Evolutionary conservation across 2,113 vertebrate genomes (phyloP), one percentile per base, ranked within the genome.

Genomic region (Tetrax tetrax): DNA sequence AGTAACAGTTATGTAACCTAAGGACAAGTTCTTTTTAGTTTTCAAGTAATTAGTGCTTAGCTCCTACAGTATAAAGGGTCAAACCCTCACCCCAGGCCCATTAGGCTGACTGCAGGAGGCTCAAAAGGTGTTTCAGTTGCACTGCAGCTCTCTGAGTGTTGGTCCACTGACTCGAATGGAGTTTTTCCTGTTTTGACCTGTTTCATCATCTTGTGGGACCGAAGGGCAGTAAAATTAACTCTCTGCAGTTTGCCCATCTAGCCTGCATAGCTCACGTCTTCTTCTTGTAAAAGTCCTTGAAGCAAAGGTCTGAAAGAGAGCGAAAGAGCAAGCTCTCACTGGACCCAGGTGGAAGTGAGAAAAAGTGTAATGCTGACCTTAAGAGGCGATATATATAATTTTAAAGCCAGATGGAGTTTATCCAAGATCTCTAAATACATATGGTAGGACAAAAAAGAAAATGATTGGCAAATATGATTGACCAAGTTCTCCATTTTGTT

Each of bases 241-340:
- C 41, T 61, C 57, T 87, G 28, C n/a, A 45, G 21, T 76, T 75
- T 84, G 31, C 29, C 24, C 11, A 4, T 66, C 54, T 61, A 54
- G 31, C 13, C 54, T 69, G 28, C 1, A 0, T 31, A 61, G 35
- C 31, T 31, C 59, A 14, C 0, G 0, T 27, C 31, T 23, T 28
- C 41, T 48, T 66, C 68, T 69, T 69, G 23, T 31, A 12, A 25
- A 83, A 56, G 10, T 59, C 51, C 28, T 20, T 59, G 48, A 47
- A 63, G 47, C 12, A 41, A 24, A 87, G 27, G 14, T 76, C 21
- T 89, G 66, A 84, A 80, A 59, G 7, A 65, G 11, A 45, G 21
- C 43, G 28, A 22, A 78, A 72, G 38, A 45, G 12, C 35, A n/a
- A 64, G 31, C 10, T 6, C 27, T 70, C 11, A 6, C 20, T 60